These are phyloP conservation scores for Lasioglossum vierecki DNA, from an alignment of 2,888 invertebrate species.

Conservation along the genomic window DNA sequence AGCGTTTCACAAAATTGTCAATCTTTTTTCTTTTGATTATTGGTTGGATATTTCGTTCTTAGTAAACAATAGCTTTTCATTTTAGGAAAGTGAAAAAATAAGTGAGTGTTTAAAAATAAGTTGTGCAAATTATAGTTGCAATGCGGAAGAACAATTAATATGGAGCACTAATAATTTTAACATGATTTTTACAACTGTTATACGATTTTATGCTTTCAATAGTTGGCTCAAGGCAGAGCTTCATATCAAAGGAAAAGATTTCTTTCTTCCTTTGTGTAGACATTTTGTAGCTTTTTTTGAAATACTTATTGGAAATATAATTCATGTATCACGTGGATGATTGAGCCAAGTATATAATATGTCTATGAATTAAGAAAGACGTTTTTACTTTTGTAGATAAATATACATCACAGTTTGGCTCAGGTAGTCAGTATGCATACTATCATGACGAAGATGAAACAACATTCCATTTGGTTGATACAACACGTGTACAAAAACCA, in stretches of 20 bases:
- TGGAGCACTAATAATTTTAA: too few species aligned
- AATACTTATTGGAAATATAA: too few species aligned
- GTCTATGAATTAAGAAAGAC: background rate
- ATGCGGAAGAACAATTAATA: too few species aligned
- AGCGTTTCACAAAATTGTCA: background rate
- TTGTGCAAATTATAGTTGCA: too few species aligned
- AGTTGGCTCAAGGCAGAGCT: too few species aligned
- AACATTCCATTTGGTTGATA: constrained; percentile 99
- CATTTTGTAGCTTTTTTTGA: background rate
- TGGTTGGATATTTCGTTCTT: background rate
- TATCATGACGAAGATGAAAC: constrained; percentile 99
- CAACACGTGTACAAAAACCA: constrained; percentile 94
- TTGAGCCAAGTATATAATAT: background rate
- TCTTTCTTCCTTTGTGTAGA: too few species aligned
- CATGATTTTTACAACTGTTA: too few species aligned
- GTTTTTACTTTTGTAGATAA: constrained; percentile 87
- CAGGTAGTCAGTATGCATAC: constrained; percentile 98
- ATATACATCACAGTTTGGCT: constrained; percentile 96
- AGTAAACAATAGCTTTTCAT: too few species aligned
- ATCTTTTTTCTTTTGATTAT: background rate
- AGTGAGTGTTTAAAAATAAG: too few species aligned
- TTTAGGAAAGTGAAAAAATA: too few species aligned
- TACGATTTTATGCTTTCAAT: too few species aligned
- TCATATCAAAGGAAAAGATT: too few species aligned
- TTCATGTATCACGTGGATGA: background rate